phyloP scores from a whole-genome alignment of 2,888 invertebrate species.

The Sphaerophoria taeniata region DNA sequence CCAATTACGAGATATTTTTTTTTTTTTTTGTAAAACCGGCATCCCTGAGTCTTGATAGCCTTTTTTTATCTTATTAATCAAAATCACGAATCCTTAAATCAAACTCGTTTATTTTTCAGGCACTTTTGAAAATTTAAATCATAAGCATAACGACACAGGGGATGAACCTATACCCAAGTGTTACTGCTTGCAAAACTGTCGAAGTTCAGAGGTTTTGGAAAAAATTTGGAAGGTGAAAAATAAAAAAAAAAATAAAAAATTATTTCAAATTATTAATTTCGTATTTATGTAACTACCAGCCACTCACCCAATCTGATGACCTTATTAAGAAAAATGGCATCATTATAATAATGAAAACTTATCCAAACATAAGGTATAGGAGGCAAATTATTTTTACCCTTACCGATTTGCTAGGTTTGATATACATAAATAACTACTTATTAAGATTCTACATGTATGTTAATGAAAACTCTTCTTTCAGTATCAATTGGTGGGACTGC shows the following conservation, averaged over 20 bases:
- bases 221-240: conserved; percentile 34
- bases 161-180: conserved; percentile 73
- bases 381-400: conserved; percentile 81
- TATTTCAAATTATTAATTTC: not conserved
- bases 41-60: too few species aligned
- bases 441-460: not conserved
- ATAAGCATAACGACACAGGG: conserved; percentile 9
- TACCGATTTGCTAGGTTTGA: conserved; percentile 81
- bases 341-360: conserved; percentile 75
- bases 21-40: too few species aligned
- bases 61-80: too few species aligned
- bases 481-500: conserved; percentile 92
- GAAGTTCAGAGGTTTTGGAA: conserved; percentile 77
- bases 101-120: too few species aligned
- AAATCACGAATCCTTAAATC: too few species aligned
- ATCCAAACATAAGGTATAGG: conserved; percentile 79
- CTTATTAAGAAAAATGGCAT: conserved; percentile 61
- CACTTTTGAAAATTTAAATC: conserved; percentile 45
- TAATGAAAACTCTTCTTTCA: too few species aligned
- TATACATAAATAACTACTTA: not conserved
- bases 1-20: too few species aligned
- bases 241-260: not conserved
- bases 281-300: too few species aligned
- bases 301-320: not conserved
- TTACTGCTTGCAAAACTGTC: conserved; percentile 80